Percentiles rank a stretch among this genome's conserved stretches.
These are phyloP conservation scores for Tokudaia tokunoshimensis DNA, from an alignment of 2,797 vertebrate genomes.

Conservation along the genomic window DNA sequence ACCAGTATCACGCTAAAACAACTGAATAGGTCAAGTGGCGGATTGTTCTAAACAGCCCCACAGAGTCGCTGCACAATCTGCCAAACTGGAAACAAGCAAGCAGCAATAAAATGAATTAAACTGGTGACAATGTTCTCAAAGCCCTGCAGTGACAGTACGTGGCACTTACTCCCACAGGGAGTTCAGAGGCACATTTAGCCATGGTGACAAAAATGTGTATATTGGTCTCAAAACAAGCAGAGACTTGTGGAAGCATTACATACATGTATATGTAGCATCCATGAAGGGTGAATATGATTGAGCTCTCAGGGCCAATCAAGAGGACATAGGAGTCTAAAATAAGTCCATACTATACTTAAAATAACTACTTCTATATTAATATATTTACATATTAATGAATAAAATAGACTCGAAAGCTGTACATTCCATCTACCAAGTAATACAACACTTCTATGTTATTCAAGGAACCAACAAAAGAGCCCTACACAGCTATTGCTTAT, in stretches of 20 bases:
- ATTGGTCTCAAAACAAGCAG: background rate
- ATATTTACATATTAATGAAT: background rate
- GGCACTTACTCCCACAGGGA: background rate
- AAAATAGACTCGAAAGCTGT: constrained; percentile 35
- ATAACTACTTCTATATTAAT: background rate
- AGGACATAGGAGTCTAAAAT: background rate
- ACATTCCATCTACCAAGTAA: background rate
- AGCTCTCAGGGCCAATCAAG: background rate
- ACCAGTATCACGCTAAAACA: background rate
- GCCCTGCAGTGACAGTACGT: background rate
- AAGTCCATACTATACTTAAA: background rate
- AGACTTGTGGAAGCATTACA: background rate
- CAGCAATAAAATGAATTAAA: constrained; percentile 54
- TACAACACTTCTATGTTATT: background rate
- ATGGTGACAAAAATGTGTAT: background rate
- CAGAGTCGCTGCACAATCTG: background rate
- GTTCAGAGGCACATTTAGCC: background rate
- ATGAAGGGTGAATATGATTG: background rate
- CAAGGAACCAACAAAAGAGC: constrained; percentile 29
- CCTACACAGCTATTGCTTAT: background rate
- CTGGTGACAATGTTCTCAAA: constrained; percentile 17
- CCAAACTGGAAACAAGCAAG: background rate
- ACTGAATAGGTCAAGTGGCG: background rate
- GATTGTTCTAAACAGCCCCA: background rate
- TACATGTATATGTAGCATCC: background rate